phyloP scores from a whole-genome alignment of 1,140 invertebrate genomes.

The Drosophila pandora region DNA sequence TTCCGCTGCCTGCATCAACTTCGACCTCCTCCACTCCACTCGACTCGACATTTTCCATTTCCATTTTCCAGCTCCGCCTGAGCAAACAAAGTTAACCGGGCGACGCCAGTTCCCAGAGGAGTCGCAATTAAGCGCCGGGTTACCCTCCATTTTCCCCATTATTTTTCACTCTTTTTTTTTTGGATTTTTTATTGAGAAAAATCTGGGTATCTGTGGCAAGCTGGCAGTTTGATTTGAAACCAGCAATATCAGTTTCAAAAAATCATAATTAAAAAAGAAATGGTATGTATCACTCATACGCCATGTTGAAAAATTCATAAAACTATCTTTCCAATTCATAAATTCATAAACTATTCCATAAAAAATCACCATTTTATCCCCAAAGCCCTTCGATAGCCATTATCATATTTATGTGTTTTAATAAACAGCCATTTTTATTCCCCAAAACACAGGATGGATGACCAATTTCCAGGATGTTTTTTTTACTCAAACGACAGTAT shows the following conservation, averaged over 20 bases:
- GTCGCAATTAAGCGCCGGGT: slow-evolving; percentile 33
- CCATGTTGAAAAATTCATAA: neutral
- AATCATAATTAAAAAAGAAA: neutral
- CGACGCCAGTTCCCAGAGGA: slow-evolving; percentile 13
- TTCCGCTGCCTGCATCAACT: slow-evolving; percentile 45
- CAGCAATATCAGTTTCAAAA: neutral
- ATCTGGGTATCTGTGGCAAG: neutral
- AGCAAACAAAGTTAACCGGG: slow-evolving; percentile 44
- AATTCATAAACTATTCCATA: too few species aligned
- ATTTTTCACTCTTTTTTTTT: slow-evolving; percentile 6
- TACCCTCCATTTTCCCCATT: slow-evolving; percentile 17
- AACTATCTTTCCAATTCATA: too few species aligned
- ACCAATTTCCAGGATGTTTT: slow-evolving; percentile 11
- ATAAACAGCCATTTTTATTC: neutral
- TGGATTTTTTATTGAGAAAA: neutral
- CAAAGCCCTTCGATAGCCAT: neutral
- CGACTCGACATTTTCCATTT: slow-evolving; percentile 8
- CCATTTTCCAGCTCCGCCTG: slow-evolving; percentile 22
- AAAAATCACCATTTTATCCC: too few species aligned
- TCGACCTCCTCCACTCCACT: neutral
- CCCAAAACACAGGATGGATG: slow-evolving; percentile 16
- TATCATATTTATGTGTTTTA: neutral
- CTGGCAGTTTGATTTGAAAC: slow-evolving; percentile 5
- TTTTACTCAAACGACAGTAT: neutral
- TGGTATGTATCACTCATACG: neutral